phyloP scores from a whole-genome alignment of 2,113 vertebrate genomes.

The Siniperca knerii region DNA sequence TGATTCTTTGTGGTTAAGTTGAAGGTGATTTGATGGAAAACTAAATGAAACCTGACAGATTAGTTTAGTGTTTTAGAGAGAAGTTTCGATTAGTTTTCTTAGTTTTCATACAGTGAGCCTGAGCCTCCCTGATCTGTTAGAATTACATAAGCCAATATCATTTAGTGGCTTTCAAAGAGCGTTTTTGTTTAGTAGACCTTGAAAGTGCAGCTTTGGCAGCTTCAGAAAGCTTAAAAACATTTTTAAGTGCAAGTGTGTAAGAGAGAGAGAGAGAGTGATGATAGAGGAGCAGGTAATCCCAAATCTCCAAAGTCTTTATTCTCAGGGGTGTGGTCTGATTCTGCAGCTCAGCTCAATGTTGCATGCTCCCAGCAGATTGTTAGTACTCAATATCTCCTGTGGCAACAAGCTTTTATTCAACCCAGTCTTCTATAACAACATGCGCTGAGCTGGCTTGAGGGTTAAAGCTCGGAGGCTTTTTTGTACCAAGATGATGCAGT shows the following conservation, averaged over 20 bases:
- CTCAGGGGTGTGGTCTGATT: slow-evolving; percentile 49
- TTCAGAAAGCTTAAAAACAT: slow-evolving; percentile 44
- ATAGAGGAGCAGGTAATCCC: slow-evolving; percentile 52
- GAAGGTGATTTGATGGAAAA: not conserved
- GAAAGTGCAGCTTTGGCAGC: slow-evolving; percentile 47
- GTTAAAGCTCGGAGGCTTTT: slow-evolving; percentile 43
- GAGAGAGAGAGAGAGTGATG: not conserved
- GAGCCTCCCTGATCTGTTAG: slow-evolving; percentile 5
- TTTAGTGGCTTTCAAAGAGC: slow-evolving; percentile 35
- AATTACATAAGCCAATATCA: slow-evolving; percentile 27
- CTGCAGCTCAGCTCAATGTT: slow-evolving; percentile 43
- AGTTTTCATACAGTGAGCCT: not conserved
- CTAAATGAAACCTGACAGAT: slow-evolving; percentile 4
- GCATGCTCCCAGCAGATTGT: slow-evolving; percentile 41
- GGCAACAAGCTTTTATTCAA: slow-evolving; percentile 43
- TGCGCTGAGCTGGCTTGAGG: slow-evolving; percentile 48
- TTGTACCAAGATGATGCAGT: slow-evolving; percentile 12
- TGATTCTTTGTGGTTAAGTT: not conserved
- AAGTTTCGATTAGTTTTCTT: not conserved
- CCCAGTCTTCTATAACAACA: slow-evolving; percentile 35
- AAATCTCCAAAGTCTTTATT: slow-evolving; percentile 56
- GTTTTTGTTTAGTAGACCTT: slow-evolving; percentile 47
- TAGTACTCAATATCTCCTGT: slow-evolving; percentile 52
- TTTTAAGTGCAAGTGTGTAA: slow-evolving; percentile 28
- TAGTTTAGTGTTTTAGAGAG: slow-evolving; percentile 22